Evolutionary conservation across 2,888 invertebrate genomes (phyloP).

Genomic region (Tholera decimalis): DNA sequence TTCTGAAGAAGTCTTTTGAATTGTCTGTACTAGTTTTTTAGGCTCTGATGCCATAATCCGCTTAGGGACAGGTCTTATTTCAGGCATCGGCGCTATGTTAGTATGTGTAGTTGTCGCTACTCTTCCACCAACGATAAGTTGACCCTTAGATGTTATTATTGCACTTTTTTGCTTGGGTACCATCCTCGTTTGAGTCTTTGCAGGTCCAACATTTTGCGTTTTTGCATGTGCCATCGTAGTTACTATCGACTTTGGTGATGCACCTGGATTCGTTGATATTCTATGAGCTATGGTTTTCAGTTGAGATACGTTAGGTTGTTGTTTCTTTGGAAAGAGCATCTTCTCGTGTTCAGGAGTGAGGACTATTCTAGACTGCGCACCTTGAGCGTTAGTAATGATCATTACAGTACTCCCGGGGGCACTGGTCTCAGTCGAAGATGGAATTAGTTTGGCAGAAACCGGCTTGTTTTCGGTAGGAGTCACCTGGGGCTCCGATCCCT

Average conservation of each 20-base stretch:
- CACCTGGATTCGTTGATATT: conserved; percentile 73
- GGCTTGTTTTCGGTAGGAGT: conserved; percentile 78
- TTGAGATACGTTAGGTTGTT: conserved; percentile 82
- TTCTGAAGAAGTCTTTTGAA: conserved; percentile 82
- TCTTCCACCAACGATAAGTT: conserved; percentile 88
- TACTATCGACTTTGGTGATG: conserved; percentile 74
- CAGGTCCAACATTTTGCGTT: conserved; percentile 56
- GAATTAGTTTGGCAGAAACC: conserved; percentile 84
- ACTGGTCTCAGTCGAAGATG: conserved; percentile 77
- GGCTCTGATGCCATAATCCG: conserved; percentile 81
- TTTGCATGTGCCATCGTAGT: conserved; percentile 65
- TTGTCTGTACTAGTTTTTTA: conserved; percentile 81
- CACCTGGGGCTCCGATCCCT: conserved; percentile 74
- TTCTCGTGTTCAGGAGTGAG: conserved; percentile 92
- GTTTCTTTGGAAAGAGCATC: conserved; percentile 90
- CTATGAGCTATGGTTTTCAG: conserved; percentile 84
- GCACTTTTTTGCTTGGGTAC: conserved; percentile 87
- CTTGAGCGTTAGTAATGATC: conserved; percentile 93
- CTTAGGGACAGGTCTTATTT: conserved; percentile 81
- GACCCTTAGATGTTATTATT: conserved; percentile 91
- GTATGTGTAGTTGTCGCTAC: conserved; percentile 85
- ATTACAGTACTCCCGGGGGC: conserved; percentile 91
- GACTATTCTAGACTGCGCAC: conserved; percentile 91
- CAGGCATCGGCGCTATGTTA: conserved; percentile 88
- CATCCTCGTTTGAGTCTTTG: conserved; percentile 80